phyloP scores from a whole-genome alignment of 2,888 invertebrate species.

The Agrotis exclamationis region DNA sequence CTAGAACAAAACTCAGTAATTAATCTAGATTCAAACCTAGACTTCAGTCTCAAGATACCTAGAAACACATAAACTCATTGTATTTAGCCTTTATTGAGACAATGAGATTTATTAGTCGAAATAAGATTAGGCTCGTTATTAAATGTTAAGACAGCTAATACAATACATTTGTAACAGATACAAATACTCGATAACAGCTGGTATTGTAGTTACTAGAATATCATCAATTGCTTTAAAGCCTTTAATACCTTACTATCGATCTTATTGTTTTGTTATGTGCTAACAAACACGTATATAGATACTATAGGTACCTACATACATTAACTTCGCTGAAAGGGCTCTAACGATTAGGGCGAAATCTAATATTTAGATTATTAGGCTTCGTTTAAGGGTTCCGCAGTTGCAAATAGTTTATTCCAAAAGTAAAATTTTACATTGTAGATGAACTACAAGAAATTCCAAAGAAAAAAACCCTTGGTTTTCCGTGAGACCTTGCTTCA shows the following conservation, averaged over 20 bases:
- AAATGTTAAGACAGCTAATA: constrained; percentile 22
- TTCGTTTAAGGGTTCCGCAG: no score
- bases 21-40: constrained; percentile 27
- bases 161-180: constrained; percentile 18
- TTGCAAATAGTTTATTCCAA: no score
- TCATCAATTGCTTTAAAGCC: constrained; percentile 22
- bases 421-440: no score
- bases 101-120: constrained; percentile 27
- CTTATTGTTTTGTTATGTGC: not conserved
- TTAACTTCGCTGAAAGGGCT: no score
- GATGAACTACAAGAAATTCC: no score
- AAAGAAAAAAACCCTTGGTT: no score
- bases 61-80: constrained; percentile 7
- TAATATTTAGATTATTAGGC: no score
- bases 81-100: constrained; percentile 15
- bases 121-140: constrained; percentile 30
- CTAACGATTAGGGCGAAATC: no score
- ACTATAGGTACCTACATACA: no score
- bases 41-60: not conserved
- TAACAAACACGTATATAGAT: not conserved
- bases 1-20: not conserved
- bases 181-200: constrained; percentile 1
- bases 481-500: no score
- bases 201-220: not conserved
- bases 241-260: not conserved